Evolutionary conservation across 2,888 invertebrate genomes (phyloP), one percentile per base, ranked within the genome.

Genomic region (Criorhina ranunculi): DNA sequence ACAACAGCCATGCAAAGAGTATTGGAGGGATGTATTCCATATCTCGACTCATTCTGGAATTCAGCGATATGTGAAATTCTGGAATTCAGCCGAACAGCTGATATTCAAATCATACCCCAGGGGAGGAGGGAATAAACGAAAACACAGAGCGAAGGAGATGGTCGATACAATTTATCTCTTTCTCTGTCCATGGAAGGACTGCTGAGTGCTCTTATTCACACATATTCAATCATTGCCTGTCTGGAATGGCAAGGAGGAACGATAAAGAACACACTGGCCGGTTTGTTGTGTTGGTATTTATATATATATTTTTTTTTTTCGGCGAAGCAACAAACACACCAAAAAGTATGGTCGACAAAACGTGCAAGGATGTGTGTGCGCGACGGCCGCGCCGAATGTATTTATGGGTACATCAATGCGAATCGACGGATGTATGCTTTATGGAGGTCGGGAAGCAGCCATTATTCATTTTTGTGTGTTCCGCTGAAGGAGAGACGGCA

Each of bases 391-490:
- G 70, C 80, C 77, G 83, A 80, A 86, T 87, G 87, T 87, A 88
- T 88, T 89, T 89, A 88, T 90, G 89, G 88, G 90, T 87, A 89
- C 89, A 90, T 90, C 90, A 89, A 89, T 88, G 89, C 88, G 89
- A 89, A 89, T 91, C 91, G 89, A 90, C 89, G 87, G 87, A 87
- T 88, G 88, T 88, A 88, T 90, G 90, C 88, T 89, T 88, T 89
- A 89, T 90, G 89, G 89, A 88, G 89, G 89, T 89, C 88, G 88
- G 85, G 87, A 88, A 89, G 89, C 91, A 89, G 92, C 91, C 91
- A 92, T 92, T 92, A 91, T 89, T 91, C 90, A 91, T 90, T 90
- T 89, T 89, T 88, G 87, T 86, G 87, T 86, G 76, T 86, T 81
- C 42, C 70, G 86, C 57, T 86, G 76, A 81, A 64, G 76, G 70